phyloP scores from a whole-genome alignment of 2,888 invertebrate genomes.

The Tachina fera region DNA sequence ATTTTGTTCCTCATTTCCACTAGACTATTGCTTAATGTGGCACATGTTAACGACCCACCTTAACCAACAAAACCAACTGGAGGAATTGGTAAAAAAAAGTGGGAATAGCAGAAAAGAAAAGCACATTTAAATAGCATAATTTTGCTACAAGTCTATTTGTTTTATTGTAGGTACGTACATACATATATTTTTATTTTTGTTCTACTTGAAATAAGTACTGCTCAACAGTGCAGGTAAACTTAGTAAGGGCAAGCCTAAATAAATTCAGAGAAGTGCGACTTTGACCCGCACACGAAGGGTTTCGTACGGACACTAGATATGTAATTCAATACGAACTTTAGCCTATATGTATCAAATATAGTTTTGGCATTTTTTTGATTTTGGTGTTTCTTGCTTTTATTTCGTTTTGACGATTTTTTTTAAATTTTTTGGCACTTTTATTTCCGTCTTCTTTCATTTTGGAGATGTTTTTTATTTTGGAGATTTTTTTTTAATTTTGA shows the following conservation, averaged over 20 bases:
- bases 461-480: no score
- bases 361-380: no score
- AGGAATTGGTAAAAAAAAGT: background rate
- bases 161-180: slow-evolving; percentile 31
- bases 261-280: background rate
- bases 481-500: no score
- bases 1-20: slow-evolving; percentile 35
- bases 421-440: no score
- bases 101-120: slow-evolving; percentile 7
- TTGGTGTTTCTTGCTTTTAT: no score
- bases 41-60: slow-evolving; percentile 67
- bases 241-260: background rate
- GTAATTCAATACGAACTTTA: no score
- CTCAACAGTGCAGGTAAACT: slow-evolving; percentile 24
- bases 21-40: slow-evolving; percentile 64
- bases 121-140: slow-evolving; percentile 67
- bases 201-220: slow-evolving; percentile 53
- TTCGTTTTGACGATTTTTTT: no score
- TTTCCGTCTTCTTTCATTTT: no score
- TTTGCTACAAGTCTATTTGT: slow-evolving; percentile 69
- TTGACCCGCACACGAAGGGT: no score
- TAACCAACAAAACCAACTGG: slow-evolving; percentile 21
- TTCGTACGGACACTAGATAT: no score
- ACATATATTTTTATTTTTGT: background rate
- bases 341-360: no score